phyloP scores from a whole-genome alignment of 1,140 invertebrate genomes.

The Nebria ingens region DNA sequence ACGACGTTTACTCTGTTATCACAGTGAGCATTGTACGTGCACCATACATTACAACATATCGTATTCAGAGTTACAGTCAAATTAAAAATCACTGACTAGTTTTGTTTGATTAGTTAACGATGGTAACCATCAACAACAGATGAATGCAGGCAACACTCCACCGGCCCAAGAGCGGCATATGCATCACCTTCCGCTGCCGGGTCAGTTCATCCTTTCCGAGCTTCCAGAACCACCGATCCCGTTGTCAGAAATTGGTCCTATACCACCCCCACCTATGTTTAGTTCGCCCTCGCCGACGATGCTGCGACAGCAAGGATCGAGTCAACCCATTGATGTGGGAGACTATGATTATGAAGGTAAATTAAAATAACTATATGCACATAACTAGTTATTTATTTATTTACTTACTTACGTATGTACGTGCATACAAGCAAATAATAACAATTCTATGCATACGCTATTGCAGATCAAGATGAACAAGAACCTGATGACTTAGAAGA shows the following conservation, averaged over 20 bases:
- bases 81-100: too few species aligned
- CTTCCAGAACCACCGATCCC: slow-evolving; percentile 84
- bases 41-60: neutral
- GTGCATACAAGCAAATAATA: too few species aligned
- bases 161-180: slow-evolving; percentile 38
- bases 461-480: slow-evolving; percentile 34
- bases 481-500: slow-evolving; percentile 43
- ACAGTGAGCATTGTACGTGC: slow-evolving; percentile 57
- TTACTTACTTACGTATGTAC: too few species aligned
- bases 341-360: slow-evolving; percentile 56
- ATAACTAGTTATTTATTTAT: too few species aligned
- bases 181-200: slow-evolving; percentile 36
- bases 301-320: slow-evolving; percentile 37
- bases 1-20: slow-evolving; percentile 59
- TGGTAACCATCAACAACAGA: slow-evolving; percentile 12
- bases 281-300: slow-evolving; percentile 74
- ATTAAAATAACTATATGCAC: too few species aligned
- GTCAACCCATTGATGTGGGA: slow-evolving; percentile 35
- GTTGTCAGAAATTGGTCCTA: slow-evolving; percentile 84
- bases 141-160: slow-evolving; percentile 42
- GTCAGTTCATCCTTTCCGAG: slow-evolving; percentile 57
- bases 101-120: too few species aligned
- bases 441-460: too few species aligned
- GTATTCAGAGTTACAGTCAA: too few species aligned
- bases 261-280: slow-evolving; percentile 92